Base-by-base conservation (phyloP, 2,888 invertebrate genomes). In the Acanthosepion lycidas region DNA sequence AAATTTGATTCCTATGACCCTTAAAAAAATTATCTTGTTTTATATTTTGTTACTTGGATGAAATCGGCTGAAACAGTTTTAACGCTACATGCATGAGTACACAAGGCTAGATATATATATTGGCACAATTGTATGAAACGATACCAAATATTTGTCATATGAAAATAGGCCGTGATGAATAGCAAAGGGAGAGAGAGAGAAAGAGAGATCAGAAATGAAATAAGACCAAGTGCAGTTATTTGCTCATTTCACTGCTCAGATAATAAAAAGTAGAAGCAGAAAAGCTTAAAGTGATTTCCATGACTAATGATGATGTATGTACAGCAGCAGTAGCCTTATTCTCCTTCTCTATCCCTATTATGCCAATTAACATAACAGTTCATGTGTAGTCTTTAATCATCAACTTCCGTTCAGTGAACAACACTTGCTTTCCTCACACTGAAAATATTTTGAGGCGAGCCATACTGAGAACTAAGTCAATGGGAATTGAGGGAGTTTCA, bases 261-360 rank as follows among this genome's bases (percentile, higher is more conserved):
- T 78, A 18, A 78, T 15, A 78, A n/a, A 33, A 5, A n/a, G n/a
- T 18, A 78, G 78, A 33, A 78, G 78, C 18, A 78, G 78, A 78
- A 78, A n/a, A 78, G 78, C n/a, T 78, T 33, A 78, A 78, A 78
- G 78, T 78, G 78, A 78, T 78, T 78, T 78, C n/a, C 78, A 78
- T 78, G 78, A 78, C 78, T 78, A 78, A 78, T 78, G n/a, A 78
- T 78, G n/a, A 78, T n/a, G 78, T 78, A 15, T 78, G 78, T n/a
- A 33, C 78, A 78, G n/a, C 33, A 78, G n/a, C 78, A 78, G 78
- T 8, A 78, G 28, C 78, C 9, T n/a, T 23, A 20, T 33, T 12
- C 15, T n/a, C n/a, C n/a, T 18, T 23, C 42, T 42, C 42, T 42
- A 42, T 42, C 42, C 42, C 42, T 78, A n/a, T 78, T 33, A n/a